Evolutionary conservation across 2,888 invertebrate species (phyloP).

Genomic region (Notodonta ziczac): DNA sequence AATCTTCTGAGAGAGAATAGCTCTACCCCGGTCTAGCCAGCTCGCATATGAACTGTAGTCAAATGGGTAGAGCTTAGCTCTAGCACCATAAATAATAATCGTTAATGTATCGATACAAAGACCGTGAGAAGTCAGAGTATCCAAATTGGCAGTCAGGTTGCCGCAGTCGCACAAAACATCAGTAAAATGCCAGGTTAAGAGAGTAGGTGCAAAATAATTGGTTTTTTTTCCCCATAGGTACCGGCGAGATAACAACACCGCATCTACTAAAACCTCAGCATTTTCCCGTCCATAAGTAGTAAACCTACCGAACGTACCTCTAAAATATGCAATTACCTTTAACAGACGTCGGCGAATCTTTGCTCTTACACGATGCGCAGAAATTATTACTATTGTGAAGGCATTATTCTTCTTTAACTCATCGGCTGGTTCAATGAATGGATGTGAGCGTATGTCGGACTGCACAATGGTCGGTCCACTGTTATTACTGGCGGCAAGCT

Average conservation of each 20-base stretch:
- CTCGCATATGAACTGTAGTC: too few species aligned
- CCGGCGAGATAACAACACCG: background rate
- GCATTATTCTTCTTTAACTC: slow-evolving; percentile 64
- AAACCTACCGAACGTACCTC: slow-evolving; percentile 27
- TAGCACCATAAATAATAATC: too few species aligned
- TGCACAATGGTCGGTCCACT: slow-evolving; percentile 68
- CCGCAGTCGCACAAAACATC: background rate
- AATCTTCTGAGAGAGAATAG: too few species aligned
- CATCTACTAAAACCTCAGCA: background rate
- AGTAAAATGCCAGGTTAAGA: background rate
- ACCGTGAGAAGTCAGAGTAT: too few species aligned
- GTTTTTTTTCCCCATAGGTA: background rate
- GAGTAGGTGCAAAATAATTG: background rate
- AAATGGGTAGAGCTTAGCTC: too few species aligned
- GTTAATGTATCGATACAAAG: too few species aligned
- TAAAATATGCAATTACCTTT: slow-evolving; percentile 30
- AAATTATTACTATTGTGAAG: slow-evolving; percentile 64
- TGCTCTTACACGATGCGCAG: slow-evolving; percentile 37
- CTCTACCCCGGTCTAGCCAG: too few species aligned
- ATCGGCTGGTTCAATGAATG: slow-evolving; percentile 66
- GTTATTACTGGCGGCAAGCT: slow-evolving; percentile 71
- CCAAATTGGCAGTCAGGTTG: too few species aligned
- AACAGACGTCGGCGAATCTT: slow-evolving; percentile 39
- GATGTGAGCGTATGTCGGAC: slow-evolving; percentile 52
- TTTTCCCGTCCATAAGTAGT: background rate